phyloP scores from a whole-genome alignment of 2,888 invertebrate species.

The Mechanitis mazaeus region DNA sequence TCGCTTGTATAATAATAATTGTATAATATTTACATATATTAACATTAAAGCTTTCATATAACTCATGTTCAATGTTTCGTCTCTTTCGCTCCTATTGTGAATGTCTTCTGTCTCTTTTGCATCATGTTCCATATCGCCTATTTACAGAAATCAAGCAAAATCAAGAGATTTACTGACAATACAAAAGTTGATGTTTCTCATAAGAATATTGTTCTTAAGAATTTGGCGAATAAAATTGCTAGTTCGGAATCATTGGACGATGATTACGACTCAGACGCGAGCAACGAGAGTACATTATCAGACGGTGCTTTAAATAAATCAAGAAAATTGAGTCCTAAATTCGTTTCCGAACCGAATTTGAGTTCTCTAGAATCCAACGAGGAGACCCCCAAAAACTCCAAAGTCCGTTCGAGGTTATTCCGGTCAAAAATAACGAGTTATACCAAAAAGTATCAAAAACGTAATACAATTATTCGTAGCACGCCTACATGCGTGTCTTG shows the following conservation, averaged over 20 bases:
- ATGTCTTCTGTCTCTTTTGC: slow-evolving; percentile 30
- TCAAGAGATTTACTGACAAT: slow-evolving; percentile 57
- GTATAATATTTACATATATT: neutral
- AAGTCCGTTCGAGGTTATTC: slow-evolving; percentile 59
- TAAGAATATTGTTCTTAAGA: slow-evolving; percentile 66
- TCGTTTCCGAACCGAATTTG: slow-evolving; percentile 69
- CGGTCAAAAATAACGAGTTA: slow-evolving; percentile 59
- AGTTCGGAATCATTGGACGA: slow-evolving; percentile 59
- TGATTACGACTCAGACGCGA: slow-evolving; percentile 63
- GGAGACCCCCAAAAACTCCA: slow-evolving; percentile 66
- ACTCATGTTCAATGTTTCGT: slow-evolving; percentile 27
- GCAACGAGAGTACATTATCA: slow-evolving; percentile 67
- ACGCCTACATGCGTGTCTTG: slow-evolving; percentile 69
- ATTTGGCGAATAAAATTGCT: slow-evolving; percentile 64
- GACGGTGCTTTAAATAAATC: slow-evolving; percentile 60
- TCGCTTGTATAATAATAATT: neutral
- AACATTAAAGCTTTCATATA: slow-evolving; percentile 17
- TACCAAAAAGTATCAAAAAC: slow-evolving; percentile 66
- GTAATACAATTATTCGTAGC: slow-evolving; percentile 43
- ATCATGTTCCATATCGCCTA: slow-evolving; percentile 38
- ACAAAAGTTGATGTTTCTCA: slow-evolving; percentile 61
- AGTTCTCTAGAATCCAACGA: slow-evolving; percentile 55
- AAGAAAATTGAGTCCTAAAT: slow-evolving; percentile 63
- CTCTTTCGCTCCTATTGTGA: slow-evolving; percentile 46
- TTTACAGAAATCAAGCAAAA: slow-evolving; percentile 63